Percentiles rank a stretch among this genome's conserved stretches.
Evolutionary conservation across 2,113 vertebrate species (phyloP).

Genomic region (Gambusia affinis): DNA sequence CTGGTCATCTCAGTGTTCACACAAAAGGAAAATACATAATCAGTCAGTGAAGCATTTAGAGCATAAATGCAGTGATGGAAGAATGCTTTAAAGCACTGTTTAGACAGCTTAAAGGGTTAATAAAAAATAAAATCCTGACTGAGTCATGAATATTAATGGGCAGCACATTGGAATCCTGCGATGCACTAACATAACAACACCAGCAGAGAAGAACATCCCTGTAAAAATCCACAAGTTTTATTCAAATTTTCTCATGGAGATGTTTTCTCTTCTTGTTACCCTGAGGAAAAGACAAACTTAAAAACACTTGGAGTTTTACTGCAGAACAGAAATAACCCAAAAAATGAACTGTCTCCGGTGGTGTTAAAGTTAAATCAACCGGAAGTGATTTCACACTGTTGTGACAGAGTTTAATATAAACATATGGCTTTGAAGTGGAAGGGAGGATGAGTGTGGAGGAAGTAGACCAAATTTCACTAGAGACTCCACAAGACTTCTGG

Average conservation of each 20-base stretch:
- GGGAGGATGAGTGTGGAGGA: constrained; percentile 23
- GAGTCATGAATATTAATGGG: constrained; percentile 61
- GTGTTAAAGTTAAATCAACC: constrained; percentile 32
- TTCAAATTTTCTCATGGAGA: constrained; percentile 20
- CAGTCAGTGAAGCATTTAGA: not conserved
- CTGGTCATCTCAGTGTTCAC: not conserved
- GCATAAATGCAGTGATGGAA: not conserved
- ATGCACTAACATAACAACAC: constrained; percentile 57
- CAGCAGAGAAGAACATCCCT: constrained; percentile 19
- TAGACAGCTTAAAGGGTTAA: constrained; percentile 33
- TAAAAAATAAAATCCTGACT: constrained; percentile 56
- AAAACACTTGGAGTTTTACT: constrained; percentile 20
- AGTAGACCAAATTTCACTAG: constrained; percentile 39
- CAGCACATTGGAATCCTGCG: constrained; percentile 31
- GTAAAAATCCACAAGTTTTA: constrained; percentile 59
- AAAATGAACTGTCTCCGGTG: constrained; percentile 31
- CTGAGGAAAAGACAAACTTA: constrained; percentile 8
- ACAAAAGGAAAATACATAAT: constrained; percentile 4
- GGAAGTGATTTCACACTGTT: constrained; percentile 33
- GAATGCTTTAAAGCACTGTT: constrained; percentile 4
- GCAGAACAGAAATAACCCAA: constrained; percentile 18
- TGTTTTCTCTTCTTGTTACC: not conserved
- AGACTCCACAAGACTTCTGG: constrained; percentile 33
- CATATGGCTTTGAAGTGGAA: constrained; percentile 49
- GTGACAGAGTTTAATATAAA: constrained; percentile 41